Base-by-base conservation (phyloP, 92 coral and sea anemone species). In the Porites cylindrica region DNA sequence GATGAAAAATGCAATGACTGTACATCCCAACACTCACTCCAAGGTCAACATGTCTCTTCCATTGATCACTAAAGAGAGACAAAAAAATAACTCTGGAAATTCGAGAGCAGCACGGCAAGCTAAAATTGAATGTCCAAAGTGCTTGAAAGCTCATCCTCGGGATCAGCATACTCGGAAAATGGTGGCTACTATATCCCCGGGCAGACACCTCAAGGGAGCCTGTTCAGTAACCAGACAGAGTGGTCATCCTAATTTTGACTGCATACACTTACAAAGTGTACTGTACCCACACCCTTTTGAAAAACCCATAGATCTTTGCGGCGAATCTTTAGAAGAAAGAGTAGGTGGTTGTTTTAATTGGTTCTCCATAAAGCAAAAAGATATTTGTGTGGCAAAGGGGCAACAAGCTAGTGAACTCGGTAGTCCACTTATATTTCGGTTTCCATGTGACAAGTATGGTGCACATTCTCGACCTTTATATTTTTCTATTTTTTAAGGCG, bases 401-500 rank as follows among this genome's bases (percentile, higher is more conserved):
- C 53, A 66, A 18, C 81, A 52, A 12, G 88, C 94, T 11, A 19
- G 14, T 1, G 50, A 80, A 26, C 85, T 43, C 8, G 53, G 78
- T 56, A 47, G 79, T 51, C 94, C 94, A 10, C 54, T 87, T 19
- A 77, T 91, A 13, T 82, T 80, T 26, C 82, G 75, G 21, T 88
- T 62, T 62, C 66, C 66, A 9, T 19, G 6, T 32, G 91, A 91
- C n/a, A 62, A 43, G 56, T 69, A 58, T 21, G 52, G 60, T 1
- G 20, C 69, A 17, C 47, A 73, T 50, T 90, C 93, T 10, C 12
- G 87, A 75, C 47, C 52, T 47, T 20, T 77, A 0, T 79, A 86
- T 75, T 75, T 90, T 74, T 90, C 93, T 6, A 88, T 86, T 7
- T 90, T 65, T 66, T 79, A 86, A 52, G 93, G 93, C 13, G 77